phyloP scores from a whole-genome alignment of 2,797 vertebrate genomes.

The Sternarchorhynchus goeldii region DNA sequence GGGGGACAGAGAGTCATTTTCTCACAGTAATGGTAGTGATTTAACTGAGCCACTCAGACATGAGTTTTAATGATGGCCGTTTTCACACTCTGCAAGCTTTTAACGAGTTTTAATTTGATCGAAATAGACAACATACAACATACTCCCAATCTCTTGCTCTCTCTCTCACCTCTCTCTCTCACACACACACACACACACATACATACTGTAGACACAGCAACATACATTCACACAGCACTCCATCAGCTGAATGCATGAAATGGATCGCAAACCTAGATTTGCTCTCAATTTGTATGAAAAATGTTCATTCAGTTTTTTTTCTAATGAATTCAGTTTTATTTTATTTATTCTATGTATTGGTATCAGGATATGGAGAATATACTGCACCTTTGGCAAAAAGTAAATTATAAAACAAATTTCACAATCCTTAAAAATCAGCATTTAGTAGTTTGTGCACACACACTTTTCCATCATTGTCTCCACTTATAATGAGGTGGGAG shows the following conservation, averaged over 20 bases:
- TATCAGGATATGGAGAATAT: background rate
- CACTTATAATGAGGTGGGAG: too few species aligned
- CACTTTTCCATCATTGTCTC: too few species aligned
- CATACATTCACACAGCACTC: background rate
- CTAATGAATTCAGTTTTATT: too few species aligned
- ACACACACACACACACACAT: background rate
- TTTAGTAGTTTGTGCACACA: too few species aligned
- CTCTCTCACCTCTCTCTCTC: too few species aligned
- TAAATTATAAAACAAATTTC: too few species aligned
- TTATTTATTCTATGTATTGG: background rate
- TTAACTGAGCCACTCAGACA: constrained; percentile 51
- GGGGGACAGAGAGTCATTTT: constrained; percentile 39
- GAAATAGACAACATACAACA: constrained; percentile 30
- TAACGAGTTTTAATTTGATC: constrained; percentile 33
- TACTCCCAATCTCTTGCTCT: background rate
- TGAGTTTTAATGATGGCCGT: constrained; percentile 57
- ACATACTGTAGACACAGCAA: background rate
- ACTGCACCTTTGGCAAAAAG: too few species aligned
- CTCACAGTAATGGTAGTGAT: constrained; percentile 57
- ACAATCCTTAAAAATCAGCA: too few species aligned
- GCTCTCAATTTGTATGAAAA: too few species aligned
- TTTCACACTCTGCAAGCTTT: constrained; percentile 41
- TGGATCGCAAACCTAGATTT: background rate
- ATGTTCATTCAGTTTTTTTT: too few species aligned
- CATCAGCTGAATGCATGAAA: background rate